Evolutionary conservation across 2,797 vertebrate species (phyloP).

Genomic region (Manis javanica): DNA sequence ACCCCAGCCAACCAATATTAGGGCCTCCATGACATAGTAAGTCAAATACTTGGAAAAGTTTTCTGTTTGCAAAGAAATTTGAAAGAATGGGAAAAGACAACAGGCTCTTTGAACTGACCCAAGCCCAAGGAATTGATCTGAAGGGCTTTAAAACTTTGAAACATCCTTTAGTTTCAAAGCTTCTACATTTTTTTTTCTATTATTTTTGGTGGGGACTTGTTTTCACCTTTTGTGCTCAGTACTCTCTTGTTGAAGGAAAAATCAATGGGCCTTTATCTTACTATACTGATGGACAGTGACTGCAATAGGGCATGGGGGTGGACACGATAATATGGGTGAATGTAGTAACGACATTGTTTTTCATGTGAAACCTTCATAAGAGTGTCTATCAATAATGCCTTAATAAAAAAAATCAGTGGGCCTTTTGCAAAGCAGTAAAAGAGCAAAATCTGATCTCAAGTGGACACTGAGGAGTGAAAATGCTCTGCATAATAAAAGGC

Average conservation of each 20-base stretch:
- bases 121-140: background rate
- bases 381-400: too few relatives aligned
- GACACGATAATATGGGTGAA: too few relatives aligned
- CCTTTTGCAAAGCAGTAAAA: background rate
- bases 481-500: background rate
- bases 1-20: background rate
- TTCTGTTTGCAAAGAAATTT: constrained; percentile 11
- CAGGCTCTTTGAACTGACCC: background rate
- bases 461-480: background rate
- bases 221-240: background rate
- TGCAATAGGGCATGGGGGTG: too few relatives aligned
- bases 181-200: background rate
- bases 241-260: background rate
- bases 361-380: too few relatives aligned
- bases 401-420: background rate
- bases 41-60: background rate
- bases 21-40: background rate
- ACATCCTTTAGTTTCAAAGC: background rate
- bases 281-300: too few relatives aligned
- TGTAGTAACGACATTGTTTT: too few relatives aligned
- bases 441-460: background rate
- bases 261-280: background rate
- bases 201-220: background rate
- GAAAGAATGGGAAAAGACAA: background rate
- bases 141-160: background rate